phyloP scores from a whole-genome alignment of 1,140 invertebrate species.

The Conopomorpha cramerella region DNA sequence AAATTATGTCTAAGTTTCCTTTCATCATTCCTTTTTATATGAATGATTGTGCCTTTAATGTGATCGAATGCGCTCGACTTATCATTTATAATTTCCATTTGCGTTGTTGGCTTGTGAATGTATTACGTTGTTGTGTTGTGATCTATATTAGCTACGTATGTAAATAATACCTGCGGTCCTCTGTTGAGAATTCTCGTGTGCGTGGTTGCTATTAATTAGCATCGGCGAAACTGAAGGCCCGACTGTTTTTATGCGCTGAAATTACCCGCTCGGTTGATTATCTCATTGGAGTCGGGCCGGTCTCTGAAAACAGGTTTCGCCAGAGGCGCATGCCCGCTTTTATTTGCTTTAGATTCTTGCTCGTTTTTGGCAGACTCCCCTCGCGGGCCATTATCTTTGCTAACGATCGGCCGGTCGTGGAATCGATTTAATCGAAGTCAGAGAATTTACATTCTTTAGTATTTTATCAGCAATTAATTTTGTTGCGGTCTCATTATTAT shows the following conservation, averaged over 20 bases:
- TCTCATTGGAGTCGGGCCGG: conserved; percentile 35
- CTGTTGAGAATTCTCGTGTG: too few species aligned
- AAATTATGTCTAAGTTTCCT: conserved; percentile 22
- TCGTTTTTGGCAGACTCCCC: conserved; percentile 45
- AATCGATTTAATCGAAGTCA: conserved; percentile 27
- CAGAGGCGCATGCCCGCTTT: conserved; percentile 31
- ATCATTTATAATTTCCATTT: too few species aligned
- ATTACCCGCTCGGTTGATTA: conserved; percentile 38
- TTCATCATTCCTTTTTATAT: conserved; percentile 22
- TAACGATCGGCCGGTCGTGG: conserved; percentile 36
- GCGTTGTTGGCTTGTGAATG: background rate
- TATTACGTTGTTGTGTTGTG: background rate
- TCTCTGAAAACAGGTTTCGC: conserved; percentile 27
- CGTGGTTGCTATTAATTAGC: too few species aligned
- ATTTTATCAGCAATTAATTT: conserved; percentile 25
- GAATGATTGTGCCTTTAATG: background rate
- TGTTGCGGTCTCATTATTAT: conserved; percentile 24
- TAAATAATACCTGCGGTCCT: too few species aligned
- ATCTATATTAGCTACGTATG: background rate
- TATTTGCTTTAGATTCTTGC: conserved; percentile 55
- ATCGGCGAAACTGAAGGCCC: conserved; percentile 13
- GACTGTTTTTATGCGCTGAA: conserved; percentile 27
- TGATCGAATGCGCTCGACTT: too few species aligned
- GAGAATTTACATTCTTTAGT: conserved; percentile 26
- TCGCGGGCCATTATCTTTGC: conserved; percentile 33